Base-by-base conservation (phyloP, 2,797 vertebrate species). In the Characodon lateralis region DNA sequence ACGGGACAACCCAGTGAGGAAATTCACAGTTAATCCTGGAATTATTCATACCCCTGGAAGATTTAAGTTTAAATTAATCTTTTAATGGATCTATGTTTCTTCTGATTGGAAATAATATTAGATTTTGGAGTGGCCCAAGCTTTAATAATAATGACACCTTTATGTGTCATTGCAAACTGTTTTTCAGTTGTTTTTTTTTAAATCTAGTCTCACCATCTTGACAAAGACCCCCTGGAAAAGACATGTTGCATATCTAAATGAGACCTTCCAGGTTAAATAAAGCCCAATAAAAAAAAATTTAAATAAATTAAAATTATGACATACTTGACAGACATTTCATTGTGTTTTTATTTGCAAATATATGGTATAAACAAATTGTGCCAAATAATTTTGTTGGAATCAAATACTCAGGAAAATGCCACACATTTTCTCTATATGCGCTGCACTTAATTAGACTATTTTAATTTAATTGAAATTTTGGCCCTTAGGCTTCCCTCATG, bases 391-490 rank as follows among this genome's bases (percentile, higher is more conserved):
- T 43, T 13, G 41, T n/a, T 46, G 66, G 39, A 24, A 69, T 46
- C 6, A 72, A 72, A 72, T 31, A 31, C 50, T 24, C 35, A 22
- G 39, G 50, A 20, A 72, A 72, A 39, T 72, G 24, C 5, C 66
- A 46, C 66, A 69, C 41, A 7, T 69, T 43, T 43, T 6, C 53
- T 26, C 55, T 39, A 53, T 26, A n/a, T 56, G 53, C 43, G 3
- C 18, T 58, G 53, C 53, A 41, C 35, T 73, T 73, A 41, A 58
- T 73, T 58, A 58, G 48, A 73, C 35, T n/a, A 12, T 46, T 53
- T 73, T 58, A 58, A 58, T 53, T 73, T 58, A 58, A 58, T 72
- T 72, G 51, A 73, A 39, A 58, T 26, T 20, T 58, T 73, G 22
- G 55, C 35, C 71, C 51, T 41, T 48, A 58, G 71, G 53, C 71